phyloP scores from a whole-genome alignment of 1,140 invertebrate species.

The Polyergus mexicanus region DNA sequence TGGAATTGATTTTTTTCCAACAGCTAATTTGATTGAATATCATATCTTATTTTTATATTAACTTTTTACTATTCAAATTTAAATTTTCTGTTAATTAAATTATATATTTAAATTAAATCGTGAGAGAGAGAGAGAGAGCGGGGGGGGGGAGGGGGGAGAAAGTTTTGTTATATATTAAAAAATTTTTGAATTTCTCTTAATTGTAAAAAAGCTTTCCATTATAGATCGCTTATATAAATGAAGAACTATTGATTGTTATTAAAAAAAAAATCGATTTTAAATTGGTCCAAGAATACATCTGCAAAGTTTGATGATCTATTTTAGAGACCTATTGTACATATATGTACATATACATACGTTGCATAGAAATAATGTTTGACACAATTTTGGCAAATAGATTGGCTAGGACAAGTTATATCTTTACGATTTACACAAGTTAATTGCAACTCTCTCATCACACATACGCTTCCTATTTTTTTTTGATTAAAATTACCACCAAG shows the following conservation, averaged over 20 bases:
- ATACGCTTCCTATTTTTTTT: constrained; percentile 71
- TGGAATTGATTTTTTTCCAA: constrained; percentile 67
- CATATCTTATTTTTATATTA: not conserved
- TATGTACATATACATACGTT: constrained; percentile 66
- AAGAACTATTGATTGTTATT: not conserved
- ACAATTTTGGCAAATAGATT: constrained; percentile 81
- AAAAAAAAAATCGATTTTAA: constrained; percentile 8
- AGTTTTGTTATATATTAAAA: not conserved
- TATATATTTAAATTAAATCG: not conserved
- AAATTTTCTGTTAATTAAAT: constrained; percentile 14
- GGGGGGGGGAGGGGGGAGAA: too few species aligned
- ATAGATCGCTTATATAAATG: not conserved
- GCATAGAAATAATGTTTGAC: constrained; percentile 83
- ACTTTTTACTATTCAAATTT: not conserved
- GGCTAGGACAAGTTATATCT: constrained; percentile 75
- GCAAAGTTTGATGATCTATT: constrained; percentile 33
- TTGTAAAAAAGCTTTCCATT: not conserved
- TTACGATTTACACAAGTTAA: constrained; percentile 76
- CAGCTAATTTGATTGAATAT: constrained; percentile 35
- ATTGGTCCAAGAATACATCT: not conserved
- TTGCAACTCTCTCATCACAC: constrained; percentile 72
- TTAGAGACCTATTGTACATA: constrained; percentile 22
- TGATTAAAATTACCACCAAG: constrained; percentile 79
- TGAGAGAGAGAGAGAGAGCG: not conserved
- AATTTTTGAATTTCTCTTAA: not conserved